phyloP scores from a whole-genome alignment of 2,797 vertebrate genomes.

The Sebastes hubbsi region DNA sequence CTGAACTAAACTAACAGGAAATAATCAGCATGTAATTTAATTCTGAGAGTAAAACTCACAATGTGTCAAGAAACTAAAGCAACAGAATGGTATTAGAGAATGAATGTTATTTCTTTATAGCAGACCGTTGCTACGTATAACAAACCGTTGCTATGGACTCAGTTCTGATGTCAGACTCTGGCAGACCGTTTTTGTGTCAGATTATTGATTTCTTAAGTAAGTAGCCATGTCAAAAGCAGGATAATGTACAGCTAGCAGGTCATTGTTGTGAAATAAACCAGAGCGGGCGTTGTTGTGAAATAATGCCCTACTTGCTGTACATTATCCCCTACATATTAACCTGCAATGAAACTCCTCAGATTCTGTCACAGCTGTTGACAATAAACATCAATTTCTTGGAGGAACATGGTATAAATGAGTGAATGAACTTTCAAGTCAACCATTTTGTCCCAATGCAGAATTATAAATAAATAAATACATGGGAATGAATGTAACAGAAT shows the following conservation, averaged over 20 bases:
- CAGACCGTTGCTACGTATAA: too few relatives aligned
- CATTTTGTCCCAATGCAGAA: background rate
- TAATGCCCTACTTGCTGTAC: too few relatives aligned
- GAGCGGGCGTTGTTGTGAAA: too few relatives aligned
- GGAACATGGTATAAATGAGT: background rate
- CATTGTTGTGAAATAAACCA: too few relatives aligned
- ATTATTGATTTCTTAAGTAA: background rate
- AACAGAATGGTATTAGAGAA: too few relatives aligned
- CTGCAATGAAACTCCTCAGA: background rate
- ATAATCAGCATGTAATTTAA: background rate
- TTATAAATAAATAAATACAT: background rate
- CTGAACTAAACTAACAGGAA: background rate
- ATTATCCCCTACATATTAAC: background rate
- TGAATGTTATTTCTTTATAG: background rate
- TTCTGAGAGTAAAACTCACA: background rate
- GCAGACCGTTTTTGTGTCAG: background rate
- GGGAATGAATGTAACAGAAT: background rate
- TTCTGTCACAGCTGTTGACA: background rate
- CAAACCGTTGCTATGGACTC: too few relatives aligned
- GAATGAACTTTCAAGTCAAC: background rate
- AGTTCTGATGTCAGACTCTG: background rate
- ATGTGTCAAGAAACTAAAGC: background rate
- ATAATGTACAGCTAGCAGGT: background rate
- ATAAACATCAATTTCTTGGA: background rate
- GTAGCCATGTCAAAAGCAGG: background rate